These are phyloP conservation scores for Mycteria americana DNA, from an alignment of 2,797 vertebrate genomes.

Conservation along the genomic window DNA sequence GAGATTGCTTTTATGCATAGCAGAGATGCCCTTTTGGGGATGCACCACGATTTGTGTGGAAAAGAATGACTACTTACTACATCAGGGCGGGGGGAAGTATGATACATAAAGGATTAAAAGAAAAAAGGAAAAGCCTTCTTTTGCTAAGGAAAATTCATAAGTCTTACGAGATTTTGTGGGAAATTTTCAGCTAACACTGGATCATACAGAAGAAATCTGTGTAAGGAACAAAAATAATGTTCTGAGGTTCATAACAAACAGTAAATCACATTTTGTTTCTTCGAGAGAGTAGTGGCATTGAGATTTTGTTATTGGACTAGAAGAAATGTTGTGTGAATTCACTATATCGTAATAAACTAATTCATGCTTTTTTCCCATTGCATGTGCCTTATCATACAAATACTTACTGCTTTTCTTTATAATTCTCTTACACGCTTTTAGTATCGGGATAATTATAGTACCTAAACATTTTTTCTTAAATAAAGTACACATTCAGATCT, in stretches of 20 bases:
- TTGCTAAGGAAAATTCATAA: neutral
- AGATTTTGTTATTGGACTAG: neutral
- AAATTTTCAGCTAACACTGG: neutral
- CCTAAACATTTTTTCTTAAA: neutral
- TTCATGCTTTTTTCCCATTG: neutral
- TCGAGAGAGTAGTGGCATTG: neutral
- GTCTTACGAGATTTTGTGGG: neutral
- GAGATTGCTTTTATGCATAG: neutral
- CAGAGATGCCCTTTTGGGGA: neutral
- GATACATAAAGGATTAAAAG: neutral
- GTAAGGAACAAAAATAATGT: neutral
- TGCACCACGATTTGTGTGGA: neutral
- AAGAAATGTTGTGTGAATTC: neutral
- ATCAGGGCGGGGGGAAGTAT: accelerated
- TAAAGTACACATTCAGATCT: neutral
- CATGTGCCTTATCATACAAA: neutral
- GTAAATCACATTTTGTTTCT: neutral
- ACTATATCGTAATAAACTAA: neutral
- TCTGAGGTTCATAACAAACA: neutral
- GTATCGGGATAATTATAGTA: neutral
- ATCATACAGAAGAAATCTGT: neutral
- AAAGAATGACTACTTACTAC: neutral
- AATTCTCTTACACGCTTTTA: neutral
- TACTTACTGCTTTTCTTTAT: neutral
- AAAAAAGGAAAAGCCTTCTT: neutral